Evolutionary conservation across 1,140 invertebrate species (phyloP).

Genomic region (Heliconius congener): DNA sequence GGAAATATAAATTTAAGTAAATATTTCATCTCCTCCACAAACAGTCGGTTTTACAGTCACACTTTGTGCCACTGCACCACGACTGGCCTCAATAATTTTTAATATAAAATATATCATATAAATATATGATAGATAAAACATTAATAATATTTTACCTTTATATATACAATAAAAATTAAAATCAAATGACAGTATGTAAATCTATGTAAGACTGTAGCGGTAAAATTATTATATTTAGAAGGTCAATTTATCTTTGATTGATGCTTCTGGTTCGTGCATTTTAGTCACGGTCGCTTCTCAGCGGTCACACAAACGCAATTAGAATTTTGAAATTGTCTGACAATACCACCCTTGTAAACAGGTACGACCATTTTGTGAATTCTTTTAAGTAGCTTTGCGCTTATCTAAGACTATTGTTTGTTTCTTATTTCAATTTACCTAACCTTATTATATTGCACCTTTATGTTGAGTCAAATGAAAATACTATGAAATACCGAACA

Average conservation of each 20-base stretch:
- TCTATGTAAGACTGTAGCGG: background rate
- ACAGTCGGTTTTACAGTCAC: no score
- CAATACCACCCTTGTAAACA: constrained; percentile 26
- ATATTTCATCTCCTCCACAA: no score
- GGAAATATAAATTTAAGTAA: no score
- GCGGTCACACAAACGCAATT: constrained; percentile 40
- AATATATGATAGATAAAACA: constrained; percentile 16
- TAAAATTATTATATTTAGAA: constrained; percentile 15
- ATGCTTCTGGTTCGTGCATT: constrained; percentile 42
- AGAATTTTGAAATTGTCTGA: constrained; percentile 31
- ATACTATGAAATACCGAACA: constrained; percentile 21
- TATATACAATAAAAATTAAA: background rate
- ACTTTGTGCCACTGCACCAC: no score
- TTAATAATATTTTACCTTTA: background rate
- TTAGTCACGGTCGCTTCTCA: constrained; percentile 43
- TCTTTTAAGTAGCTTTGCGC: constrained; percentile 14
- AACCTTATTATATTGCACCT: constrained; percentile 13
- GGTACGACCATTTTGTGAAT: constrained; percentile 11
- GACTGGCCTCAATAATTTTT: constrained; percentile 10
- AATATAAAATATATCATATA: constrained; percentile 2
- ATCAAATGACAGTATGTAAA: background rate
- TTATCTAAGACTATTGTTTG: constrained; percentile 12
- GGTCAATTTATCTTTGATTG: constrained; percentile 44
- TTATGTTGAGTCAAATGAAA: constrained; percentile 11
- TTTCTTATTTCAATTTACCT: constrained; percentile 12